Conservation (phyloP, 2,888 invertebrate genomes). For the Melieria crassipennis region DNA sequence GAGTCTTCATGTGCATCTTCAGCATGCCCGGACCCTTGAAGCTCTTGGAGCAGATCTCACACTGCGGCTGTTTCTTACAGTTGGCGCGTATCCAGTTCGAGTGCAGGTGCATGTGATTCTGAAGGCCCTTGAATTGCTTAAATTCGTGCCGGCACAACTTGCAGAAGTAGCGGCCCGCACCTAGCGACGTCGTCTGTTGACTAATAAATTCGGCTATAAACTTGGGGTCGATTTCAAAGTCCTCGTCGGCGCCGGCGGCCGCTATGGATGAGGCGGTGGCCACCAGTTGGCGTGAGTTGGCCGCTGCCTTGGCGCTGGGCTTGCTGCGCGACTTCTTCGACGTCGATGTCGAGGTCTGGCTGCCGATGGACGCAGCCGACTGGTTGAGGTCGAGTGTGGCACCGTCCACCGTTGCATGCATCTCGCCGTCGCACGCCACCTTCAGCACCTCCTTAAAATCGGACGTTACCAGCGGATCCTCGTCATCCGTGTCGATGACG, state of each 20-base stretch:
- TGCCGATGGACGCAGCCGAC: slow-evolving; percentile 17
- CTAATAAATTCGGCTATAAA: slow-evolving; percentile 64
- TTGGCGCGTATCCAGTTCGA: slow-evolving; percentile 74
- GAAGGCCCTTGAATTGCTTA: slow-evolving; percentile 71
- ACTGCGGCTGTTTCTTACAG: slow-evolving; percentile 74
- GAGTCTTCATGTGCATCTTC: slow-evolving; percentile 75
- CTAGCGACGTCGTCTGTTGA: slow-evolving; percentile 68
- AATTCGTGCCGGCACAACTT: slow-evolving; percentile 74
- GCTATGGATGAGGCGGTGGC: slow-evolving; percentile 60
- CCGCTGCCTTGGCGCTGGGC: slow-evolving; percentile 32
- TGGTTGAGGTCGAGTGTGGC: slow-evolving; percentile 27
- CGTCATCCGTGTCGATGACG: slow-evolving; percentile 54
- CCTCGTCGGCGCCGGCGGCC: slow-evolving; percentile 56
- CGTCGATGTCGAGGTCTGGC: slow-evolving; percentile 14
- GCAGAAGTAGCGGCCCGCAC: slow-evolving; percentile 71
- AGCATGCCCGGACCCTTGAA: slow-evolving; percentile 76
- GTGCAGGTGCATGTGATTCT: slow-evolving; percentile 72
- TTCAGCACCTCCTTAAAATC: slow-evolving; percentile 45
- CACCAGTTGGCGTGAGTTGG: slow-evolving; percentile 54
- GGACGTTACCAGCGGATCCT: slow-evolving; percentile 51
- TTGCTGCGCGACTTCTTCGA: slow-evolving; percentile 44
- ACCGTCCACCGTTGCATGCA: slow-evolving; percentile 35
- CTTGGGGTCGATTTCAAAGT: slow-evolving; percentile 61
- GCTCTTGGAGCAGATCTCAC: slow-evolving; percentile 71
- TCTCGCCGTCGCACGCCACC: slow-evolving; percentile 39